Conservation (phyloP, 2,113 vertebrate species). For the Columbina picui region DNA sequence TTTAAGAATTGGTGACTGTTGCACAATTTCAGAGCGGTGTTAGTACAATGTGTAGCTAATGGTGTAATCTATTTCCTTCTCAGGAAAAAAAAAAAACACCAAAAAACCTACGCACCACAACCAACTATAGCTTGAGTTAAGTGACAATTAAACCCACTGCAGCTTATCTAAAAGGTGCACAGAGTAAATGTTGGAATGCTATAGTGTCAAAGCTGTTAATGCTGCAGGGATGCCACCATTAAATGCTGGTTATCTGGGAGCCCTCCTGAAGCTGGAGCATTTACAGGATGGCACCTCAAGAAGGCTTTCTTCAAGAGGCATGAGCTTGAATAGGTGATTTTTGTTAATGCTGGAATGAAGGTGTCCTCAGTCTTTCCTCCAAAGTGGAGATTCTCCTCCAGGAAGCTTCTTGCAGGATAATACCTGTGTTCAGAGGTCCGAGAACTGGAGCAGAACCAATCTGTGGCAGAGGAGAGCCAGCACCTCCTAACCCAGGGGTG, state of each 20-base stretch:
- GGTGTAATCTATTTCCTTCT: not conserved
- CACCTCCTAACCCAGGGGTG: not conserved
- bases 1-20: not conserved
- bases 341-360: not conserved
- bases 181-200: not conserved
- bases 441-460: not conserved
- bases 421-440: fast-evolving
- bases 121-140: not conserved
- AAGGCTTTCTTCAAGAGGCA: not conserved
- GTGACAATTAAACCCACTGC: not conserved
- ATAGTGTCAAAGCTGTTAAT: not conserved
- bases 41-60: not conserved
- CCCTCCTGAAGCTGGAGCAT: not conserved
- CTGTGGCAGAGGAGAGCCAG: not conserved
- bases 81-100: not conserved
- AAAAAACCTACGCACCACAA: not conserved
- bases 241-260: not conserved
- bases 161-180: not conserved
- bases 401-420: not conserved
- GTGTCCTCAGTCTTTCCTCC: not conserved
- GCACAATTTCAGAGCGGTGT: not conserved
- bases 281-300: not conserved
- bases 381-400: not conserved
- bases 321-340: not conserved
- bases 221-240: not conserved